Evolutionary conservation across 2,888 invertebrate species (phyloP).

Genomic region (Molanna angustata): DNA sequence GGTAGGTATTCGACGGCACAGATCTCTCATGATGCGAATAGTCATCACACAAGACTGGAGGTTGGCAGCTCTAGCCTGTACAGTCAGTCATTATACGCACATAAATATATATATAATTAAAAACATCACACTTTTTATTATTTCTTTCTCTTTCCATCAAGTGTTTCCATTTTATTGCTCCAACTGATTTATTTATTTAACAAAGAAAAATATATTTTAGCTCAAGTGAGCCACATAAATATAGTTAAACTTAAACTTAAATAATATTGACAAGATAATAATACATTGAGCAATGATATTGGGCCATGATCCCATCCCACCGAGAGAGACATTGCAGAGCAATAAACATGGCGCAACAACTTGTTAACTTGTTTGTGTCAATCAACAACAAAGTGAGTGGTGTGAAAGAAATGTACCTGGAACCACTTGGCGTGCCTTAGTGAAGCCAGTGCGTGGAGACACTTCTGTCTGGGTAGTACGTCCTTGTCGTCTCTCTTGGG

Average conservation of each 20-base stretch:
- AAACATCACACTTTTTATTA: not conserved
- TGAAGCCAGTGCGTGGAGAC: slow-evolving; percentile 99
- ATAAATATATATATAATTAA: no score
- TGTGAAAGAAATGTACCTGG: slow-evolving; percentile 73
- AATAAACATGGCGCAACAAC: slow-evolving; percentile 32
- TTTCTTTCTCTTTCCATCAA: slow-evolving; percentile 4
- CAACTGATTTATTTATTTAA: slow-evolving; percentile 24
- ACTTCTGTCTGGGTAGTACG: slow-evolving; percentile 98
- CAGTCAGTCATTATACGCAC: no score
- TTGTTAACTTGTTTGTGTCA: slow-evolving; percentile 18
- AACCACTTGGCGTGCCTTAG: slow-evolving; percentile 99
- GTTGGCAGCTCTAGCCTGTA: slow-evolving; percentile 95
- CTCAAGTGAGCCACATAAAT: no score
- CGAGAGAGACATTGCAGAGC: slow-evolving; percentile 22
- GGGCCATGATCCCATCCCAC: not conserved
- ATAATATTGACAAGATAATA: no score
- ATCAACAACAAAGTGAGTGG: slow-evolving; percentile 13
- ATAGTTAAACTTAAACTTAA: no score
- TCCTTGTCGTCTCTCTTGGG: slow-evolving; percentile 80
- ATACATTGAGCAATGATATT: not conserved
- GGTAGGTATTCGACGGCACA: slow-evolving; percentile 90
- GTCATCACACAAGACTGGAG: slow-evolving; percentile 96
- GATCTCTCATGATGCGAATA: slow-evolving; percentile 91
- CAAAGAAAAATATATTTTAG: no score
- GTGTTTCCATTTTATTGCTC: slow-evolving; percentile 33